Conservation (phyloP, 2,797 vertebrate genomes). For the Hippopotamyrus pictus region DNA sequence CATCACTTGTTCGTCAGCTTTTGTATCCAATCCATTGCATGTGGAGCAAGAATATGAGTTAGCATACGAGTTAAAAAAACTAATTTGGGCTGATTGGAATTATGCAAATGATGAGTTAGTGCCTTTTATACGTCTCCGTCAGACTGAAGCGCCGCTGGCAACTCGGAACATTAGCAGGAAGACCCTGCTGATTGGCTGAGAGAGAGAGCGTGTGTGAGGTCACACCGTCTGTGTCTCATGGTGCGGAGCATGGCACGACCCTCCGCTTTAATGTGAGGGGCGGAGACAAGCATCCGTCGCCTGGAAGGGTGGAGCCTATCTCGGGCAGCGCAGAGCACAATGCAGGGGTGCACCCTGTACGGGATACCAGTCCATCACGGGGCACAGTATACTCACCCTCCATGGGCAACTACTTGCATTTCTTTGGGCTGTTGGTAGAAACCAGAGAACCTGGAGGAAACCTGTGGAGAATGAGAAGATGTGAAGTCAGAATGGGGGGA, state of each 20-base stretch:
- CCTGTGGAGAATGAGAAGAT: background rate
- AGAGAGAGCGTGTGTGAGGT: background rate
- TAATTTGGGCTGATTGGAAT: conserved; percentile 12
- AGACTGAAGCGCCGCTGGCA: background rate
- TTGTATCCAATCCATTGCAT: background rate
- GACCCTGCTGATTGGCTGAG: background rate
- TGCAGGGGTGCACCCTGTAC: background rate
- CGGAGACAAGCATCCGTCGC: background rate
- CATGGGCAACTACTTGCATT: background rate
- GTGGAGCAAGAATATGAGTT: conserved; percentile 2
- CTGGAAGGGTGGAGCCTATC: background rate
- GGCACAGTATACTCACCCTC: background rate
- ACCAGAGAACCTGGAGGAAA: background rate
- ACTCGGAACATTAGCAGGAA: background rate
- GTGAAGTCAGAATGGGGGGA: background rate
- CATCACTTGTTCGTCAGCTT: background rate
- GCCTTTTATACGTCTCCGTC: background rate
- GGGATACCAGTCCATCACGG: background rate
- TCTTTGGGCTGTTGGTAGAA: background rate
- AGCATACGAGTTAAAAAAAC: background rate
- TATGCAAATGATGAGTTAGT: conserved; percentile 20
- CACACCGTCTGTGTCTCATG: background rate
- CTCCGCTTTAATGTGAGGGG: background rate
- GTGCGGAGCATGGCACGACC: background rate
- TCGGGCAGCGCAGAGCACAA: background rate